These are phyloP conservation scores for Rachycentron canadum DNA, from an alignment of 2,797 vertebrate genomes.

Conservation along the genomic window DNA sequence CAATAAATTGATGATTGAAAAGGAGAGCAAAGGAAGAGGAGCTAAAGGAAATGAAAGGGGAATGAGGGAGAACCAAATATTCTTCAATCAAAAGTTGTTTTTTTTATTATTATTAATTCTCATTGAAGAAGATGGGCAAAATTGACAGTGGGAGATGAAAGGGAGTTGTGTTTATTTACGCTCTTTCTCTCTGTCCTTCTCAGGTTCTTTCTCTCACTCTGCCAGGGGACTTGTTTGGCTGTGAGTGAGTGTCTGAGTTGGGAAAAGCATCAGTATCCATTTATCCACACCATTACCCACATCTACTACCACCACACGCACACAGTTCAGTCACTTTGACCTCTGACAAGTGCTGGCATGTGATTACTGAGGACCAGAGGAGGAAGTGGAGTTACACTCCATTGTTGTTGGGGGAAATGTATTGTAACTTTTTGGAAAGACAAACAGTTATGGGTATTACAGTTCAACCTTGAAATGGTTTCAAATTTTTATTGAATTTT, in stretches of 20 bases:
- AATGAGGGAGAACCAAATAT: constrained; percentile 20
- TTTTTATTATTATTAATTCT: constrained; percentile 21
- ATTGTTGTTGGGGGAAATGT: not conserved
- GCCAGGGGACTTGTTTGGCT: constrained; percentile 48
- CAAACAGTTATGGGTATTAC: not conserved
- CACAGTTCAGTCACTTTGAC: constrained; percentile 46
- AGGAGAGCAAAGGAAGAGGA: constrained; percentile 26
- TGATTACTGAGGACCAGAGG: constrained; percentile 43
- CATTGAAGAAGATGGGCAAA: constrained; percentile 18
- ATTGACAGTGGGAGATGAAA: constrained; percentile 38
- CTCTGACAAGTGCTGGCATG: constrained; percentile 49
- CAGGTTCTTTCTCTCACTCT: not conserved
- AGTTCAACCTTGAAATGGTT: not conserved
- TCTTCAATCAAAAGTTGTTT: constrained; percentile 30
- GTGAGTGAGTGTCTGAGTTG: constrained; percentile 41
- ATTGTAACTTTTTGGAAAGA: constrained; percentile 1
- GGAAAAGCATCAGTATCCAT: constrained; percentile 77
- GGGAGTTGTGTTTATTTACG: constrained; percentile 2
- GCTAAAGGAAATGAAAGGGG: not conserved
- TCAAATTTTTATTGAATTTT: no score
- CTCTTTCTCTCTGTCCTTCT: constrained; percentile 9
- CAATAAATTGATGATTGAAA: constrained; percentile 44
- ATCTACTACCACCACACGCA: constrained; percentile 41
- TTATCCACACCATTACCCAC: constrained; percentile 79
- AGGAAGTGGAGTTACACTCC: not conserved